These are phyloP conservation scores for Vireo altiloquus DNA, from an alignment of 2,113 vertebrate genomes.

Conservation along the genomic window DNA sequence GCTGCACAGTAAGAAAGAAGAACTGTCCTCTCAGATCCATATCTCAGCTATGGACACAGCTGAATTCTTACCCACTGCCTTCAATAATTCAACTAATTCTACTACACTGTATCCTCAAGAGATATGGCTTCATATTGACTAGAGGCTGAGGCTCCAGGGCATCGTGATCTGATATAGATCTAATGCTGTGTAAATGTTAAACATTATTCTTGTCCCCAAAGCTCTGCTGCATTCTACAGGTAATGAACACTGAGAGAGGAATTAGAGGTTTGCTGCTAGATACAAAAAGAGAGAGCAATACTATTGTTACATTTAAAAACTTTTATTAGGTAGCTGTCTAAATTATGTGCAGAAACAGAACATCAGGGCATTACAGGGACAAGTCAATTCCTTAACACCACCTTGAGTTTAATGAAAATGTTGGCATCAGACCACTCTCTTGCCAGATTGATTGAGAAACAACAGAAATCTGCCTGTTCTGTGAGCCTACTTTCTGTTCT, in stretches of 20 bases:
- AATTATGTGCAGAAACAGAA: not conserved
- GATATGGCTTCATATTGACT: not conserved
- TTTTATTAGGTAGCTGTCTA: not conserved
- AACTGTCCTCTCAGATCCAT: not conserved
- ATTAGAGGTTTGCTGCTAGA: not conserved
- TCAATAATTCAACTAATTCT: not conserved
- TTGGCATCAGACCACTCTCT: not conserved
- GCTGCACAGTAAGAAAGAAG: not conserved
- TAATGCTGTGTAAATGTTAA: not conserved
- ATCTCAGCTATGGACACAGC: not conserved
- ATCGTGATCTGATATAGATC: not conserved
- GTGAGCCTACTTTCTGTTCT: not conserved
- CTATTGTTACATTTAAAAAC: not conserved
- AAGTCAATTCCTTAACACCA: not conserved
- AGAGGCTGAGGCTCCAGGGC: not conserved
- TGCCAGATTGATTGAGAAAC: not conserved
- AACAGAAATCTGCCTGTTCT: not conserved
- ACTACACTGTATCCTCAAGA: not conserved
- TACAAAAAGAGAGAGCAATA: not conserved
- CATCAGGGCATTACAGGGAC: not conserved
- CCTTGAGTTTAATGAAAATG: not conserved
- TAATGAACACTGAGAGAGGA: not conserved
- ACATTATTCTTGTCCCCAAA: not conserved
- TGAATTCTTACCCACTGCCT: not conserved
- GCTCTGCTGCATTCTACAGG: not conserved